Percentiles rank a stretch among this genome's conserved stretches.
phyloP scores from a whole-genome alignment of 2,113 vertebrate species.

The Notechis scutatus region DNA sequence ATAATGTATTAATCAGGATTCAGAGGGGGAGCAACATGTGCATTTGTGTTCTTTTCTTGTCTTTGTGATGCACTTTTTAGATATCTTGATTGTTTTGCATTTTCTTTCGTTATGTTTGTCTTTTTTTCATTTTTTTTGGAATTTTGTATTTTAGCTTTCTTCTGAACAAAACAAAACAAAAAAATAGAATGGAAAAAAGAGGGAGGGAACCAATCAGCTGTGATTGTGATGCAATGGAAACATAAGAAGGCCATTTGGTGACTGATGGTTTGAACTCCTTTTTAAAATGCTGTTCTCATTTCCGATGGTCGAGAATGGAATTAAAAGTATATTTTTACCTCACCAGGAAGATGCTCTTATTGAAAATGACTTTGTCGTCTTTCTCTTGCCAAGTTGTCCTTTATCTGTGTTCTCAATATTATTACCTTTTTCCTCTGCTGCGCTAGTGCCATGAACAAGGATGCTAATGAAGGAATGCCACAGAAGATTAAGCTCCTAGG shows the following conservation, averaged over 20 bases:
- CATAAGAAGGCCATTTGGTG: not conserved
- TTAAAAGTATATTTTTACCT: constrained; percentile 23
- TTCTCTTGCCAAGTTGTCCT: constrained; percentile 45
- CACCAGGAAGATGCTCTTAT: constrained; percentile 21
- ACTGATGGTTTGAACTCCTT: not conserved
- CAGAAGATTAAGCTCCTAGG: not conserved
- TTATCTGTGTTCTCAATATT: constrained; percentile 47
- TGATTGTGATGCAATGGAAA: not conserved
- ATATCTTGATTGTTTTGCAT: not conserved
- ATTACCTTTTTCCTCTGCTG: constrained; percentile 41
- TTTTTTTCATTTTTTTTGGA: not conserved
- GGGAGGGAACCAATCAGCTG: too few species aligned
- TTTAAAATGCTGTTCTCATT: not conserved
- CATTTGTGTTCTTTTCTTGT: not conserved
- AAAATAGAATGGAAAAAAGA: not conserved
- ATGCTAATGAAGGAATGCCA: constrained; percentile 50
- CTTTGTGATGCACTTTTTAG: not conserved
- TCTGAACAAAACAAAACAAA: not conserved
- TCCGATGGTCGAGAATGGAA: constrained; percentile 16
- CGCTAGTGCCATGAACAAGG: constrained; percentile 19
- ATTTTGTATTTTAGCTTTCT: not conserved
- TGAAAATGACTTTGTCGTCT: constrained; percentile 41
- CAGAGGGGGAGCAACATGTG: not conserved
- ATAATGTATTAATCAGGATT: too few species aligned
- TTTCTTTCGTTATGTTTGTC: not conserved